A percentile compares a stretch with the other conserved stretches of the same genome.
phyloP scores from a whole-genome alignment of 2,113 vertebrate species.

The Corynorhinus townsendii region DNA sequence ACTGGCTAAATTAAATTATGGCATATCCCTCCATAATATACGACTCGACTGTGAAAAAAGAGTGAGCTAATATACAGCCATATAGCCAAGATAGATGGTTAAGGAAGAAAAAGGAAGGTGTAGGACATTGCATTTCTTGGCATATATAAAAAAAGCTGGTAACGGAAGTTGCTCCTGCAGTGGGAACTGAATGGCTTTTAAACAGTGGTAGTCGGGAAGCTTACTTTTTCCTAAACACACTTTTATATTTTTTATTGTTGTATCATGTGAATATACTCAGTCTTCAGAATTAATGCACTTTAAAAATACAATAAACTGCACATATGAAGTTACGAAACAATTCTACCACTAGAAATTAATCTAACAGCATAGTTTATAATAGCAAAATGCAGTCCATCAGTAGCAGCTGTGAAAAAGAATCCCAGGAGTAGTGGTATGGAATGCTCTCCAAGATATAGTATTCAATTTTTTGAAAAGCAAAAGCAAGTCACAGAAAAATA shows the following conservation, averaged over 20 bases:
- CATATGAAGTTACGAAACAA: neutral
- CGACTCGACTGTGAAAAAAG: neutral
- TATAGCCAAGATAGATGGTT: neutral
- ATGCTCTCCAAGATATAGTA: neutral
- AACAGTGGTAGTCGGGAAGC: neutral
- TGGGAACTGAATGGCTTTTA: neutral
- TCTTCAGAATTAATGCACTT: neutral
- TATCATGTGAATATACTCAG: neutral
- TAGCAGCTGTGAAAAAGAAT: neutral
- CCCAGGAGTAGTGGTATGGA: neutral
- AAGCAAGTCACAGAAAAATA: constrained; percentile 1
- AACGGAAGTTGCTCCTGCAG: neutral
- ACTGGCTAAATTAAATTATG: neutral
- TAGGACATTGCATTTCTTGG: neutral
- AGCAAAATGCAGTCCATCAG: neutral
- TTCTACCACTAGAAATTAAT: neutral
- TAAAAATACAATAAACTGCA: neutral
- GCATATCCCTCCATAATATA: neutral
- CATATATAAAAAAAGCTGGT: neutral
- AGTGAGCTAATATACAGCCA: no score
- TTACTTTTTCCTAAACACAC: neutral
- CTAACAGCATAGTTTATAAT: neutral
- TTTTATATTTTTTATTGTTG: neutral
- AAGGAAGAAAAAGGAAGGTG: neutral
- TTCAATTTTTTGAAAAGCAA: neutral